Percentiles rank a stretch among this genome's conserved stretches.
Evolutionary conservation across 2,113 vertebrate species (phyloP).

Genomic region (Cairina moschata): DNA sequence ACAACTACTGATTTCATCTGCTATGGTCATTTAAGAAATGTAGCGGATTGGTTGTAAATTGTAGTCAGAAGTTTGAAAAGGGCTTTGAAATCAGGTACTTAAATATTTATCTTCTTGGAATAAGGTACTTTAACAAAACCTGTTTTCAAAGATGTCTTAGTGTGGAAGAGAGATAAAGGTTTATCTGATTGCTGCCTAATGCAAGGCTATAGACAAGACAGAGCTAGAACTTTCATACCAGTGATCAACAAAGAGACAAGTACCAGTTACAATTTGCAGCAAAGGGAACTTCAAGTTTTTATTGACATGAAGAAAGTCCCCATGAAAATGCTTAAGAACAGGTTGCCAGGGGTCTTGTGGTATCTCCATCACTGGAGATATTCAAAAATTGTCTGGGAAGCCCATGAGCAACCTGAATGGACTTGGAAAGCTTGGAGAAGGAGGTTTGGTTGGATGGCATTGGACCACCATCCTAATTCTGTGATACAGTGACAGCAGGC

Average conservation of each 20-base stretch:
- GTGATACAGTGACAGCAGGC: background rate
- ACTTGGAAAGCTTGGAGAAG: background rate
- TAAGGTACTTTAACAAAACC: background rate
- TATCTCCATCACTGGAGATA: background rate
- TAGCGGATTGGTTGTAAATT: background rate
- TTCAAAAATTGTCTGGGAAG: background rate
- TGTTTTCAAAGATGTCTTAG: background rate
- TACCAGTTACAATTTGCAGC: background rate
- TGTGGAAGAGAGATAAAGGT: background rate
- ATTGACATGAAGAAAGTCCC: background rate
- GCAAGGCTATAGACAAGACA: background rate
- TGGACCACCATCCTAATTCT: background rate
- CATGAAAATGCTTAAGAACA: background rate
- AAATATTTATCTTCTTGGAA: background rate
- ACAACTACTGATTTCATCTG: background rate
- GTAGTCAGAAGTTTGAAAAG: background rate
- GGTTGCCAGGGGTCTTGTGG: background rate
- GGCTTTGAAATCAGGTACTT: background rate
- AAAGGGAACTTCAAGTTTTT: background rate
- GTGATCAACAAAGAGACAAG: background rate
- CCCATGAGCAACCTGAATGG: background rate
- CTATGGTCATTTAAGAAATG: background rate
- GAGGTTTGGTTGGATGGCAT: background rate
- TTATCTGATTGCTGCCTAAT: background rate
- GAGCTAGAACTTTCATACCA: background rate